Conservation (phyloP, 2,888 invertebrate species). For the Tetragonula carbonaria region DNA sequence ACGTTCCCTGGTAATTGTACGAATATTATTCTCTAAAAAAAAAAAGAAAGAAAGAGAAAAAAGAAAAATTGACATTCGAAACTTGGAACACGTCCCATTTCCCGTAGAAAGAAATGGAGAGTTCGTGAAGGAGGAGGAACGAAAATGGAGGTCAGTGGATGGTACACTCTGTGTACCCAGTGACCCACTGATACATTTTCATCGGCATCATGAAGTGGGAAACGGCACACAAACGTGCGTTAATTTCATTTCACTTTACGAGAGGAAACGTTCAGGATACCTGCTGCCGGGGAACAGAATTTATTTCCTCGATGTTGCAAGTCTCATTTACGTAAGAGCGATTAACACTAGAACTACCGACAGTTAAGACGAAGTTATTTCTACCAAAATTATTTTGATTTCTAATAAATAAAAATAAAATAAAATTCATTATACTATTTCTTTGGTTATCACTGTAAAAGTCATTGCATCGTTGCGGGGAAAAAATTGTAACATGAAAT, state of each 20-base stretch:
- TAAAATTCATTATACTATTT: no score
- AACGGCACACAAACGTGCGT: constrained; percentile 27
- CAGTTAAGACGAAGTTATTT: no score
- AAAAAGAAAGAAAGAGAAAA: no score
- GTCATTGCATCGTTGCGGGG: no score
- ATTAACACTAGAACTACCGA: no score
- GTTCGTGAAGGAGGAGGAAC: constrained; percentile 50
- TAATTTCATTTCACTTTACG: background rate
- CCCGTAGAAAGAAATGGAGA: constrained; percentile 25
- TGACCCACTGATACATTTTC: constrained; percentile 82
- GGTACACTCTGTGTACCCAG: constrained; percentile 73
- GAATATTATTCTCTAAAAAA: background rate
- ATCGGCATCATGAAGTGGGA: constrained; percentile 20
- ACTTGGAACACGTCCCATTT: background rate
- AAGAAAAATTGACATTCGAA: background rate
- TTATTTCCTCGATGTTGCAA: no score
- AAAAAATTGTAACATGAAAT: no score
- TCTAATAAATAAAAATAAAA: no score
- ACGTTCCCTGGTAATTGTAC: background rate
- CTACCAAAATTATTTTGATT: no score
- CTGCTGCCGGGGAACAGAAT: no score
- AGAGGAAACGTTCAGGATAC: background rate
- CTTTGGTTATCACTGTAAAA: no score
- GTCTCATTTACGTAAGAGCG: background rate
- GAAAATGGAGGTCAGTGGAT: constrained; percentile 72